These are phyloP conservation scores for Garrulus glandarius DNA, from an alignment of 2,797 vertebrate genomes.

Conservation along the genomic window DNA sequence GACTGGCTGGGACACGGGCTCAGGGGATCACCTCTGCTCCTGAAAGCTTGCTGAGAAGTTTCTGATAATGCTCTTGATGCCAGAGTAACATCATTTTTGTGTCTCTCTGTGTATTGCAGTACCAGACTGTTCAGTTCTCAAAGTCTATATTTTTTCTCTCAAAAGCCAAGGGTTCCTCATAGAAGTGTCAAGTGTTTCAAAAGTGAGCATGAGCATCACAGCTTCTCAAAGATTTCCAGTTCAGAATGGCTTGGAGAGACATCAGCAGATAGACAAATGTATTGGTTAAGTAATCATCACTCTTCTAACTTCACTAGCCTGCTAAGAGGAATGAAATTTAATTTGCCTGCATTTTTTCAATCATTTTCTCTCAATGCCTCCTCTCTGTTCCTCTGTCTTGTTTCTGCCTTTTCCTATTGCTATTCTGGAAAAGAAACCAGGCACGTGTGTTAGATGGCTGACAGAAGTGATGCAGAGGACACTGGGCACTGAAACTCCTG, in stretches of 20 bases:
- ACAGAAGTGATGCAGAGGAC: neutral
- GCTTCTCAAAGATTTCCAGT: neutral
- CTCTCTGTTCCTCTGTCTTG: rapidly evolving
- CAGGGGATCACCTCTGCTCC: neutral
- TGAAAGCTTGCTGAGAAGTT: neutral
- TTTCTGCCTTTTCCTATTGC: neutral
- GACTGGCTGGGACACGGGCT: neutral
- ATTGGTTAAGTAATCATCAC: neutral
- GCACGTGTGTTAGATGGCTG: neutral
- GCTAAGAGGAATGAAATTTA: neutral
- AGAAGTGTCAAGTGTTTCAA: neutral
- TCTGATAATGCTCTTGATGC: neutral
- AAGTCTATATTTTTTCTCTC: neutral
- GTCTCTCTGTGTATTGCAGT: neutral
- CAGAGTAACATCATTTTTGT: rapidly evolving
- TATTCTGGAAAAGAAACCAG: neutral
- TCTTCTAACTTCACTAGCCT: neutral
- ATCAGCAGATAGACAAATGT: neutral
- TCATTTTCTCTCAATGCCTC: neutral
- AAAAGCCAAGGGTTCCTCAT: neutral
- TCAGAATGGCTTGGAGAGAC: neutral
- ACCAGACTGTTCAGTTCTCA: neutral
- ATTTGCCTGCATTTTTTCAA: neutral
- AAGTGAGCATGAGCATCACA: neutral
- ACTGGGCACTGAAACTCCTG: neutral